Conservation (phyloP, 2,888 invertebrate species). For the Cactoblastis cactorum region DNA sequence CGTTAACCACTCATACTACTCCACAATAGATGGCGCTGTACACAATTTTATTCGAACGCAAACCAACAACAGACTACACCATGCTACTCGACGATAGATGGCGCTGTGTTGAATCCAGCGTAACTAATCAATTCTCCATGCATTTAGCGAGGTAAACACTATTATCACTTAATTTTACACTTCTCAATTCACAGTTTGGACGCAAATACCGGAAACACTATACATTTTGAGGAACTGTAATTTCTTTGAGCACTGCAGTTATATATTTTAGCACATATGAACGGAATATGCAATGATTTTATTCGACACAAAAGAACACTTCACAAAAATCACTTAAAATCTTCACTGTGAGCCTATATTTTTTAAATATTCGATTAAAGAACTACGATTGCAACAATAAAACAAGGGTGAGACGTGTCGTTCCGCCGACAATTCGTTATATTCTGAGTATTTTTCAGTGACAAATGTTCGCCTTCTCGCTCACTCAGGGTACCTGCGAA, state of each 20-base stretch:
- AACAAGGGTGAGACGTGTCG: slow-evolving; percentile 32
- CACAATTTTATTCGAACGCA: slow-evolving; percentile 21
- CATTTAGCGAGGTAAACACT: slow-evolving; percentile 22
- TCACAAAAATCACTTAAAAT: slow-evolving; percentile 17
- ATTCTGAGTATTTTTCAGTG: slow-evolving; percentile 25
- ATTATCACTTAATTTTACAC: slow-evolving; percentile 25
- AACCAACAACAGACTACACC: slow-evolving; percentile 23
- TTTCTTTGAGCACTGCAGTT: slow-evolving; percentile 33
- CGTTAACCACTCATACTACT: slow-evolving; percentile 43
- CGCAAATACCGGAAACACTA: slow-evolving; percentile 47
- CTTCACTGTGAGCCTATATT: slow-evolving; percentile 6
- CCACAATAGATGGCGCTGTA: slow-evolving; percentile 54
- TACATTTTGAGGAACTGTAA: slow-evolving; percentile 56
- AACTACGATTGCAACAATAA: slow-evolving; percentile 24
- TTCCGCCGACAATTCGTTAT: slow-evolving; percentile 32
- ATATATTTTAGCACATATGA: slow-evolving; percentile 24
- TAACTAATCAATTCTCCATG: slow-evolving; percentile 29
- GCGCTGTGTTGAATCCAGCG: background rate
- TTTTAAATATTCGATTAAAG: slow-evolving; percentile 13
- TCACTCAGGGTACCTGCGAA: slow-evolving; percentile 48
- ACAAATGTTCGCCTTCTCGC: slow-evolving; percentile 25
- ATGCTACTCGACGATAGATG: slow-evolving; percentile 13
- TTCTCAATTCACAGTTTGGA: slow-evolving; percentile 56
- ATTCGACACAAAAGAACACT: background rate
- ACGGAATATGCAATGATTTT: slow-evolving; percentile 28